Evolutionary conservation across 2,797 vertebrate genomes (phyloP), one percentile per base, ranked within the genome.

Genomic region (Poeciliopsis turneri): DNA sequence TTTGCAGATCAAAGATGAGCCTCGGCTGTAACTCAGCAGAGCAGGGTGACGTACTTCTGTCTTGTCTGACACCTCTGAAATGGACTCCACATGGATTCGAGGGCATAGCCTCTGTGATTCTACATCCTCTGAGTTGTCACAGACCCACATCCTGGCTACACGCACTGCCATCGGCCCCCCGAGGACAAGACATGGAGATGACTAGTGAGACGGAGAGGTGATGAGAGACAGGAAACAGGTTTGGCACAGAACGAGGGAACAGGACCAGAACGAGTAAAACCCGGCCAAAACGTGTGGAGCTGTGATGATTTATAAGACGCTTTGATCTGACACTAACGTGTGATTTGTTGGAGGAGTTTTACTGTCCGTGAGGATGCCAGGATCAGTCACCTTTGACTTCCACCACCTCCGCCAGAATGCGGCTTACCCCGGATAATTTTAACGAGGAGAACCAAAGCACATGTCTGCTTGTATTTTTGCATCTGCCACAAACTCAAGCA

Each of bases 1-100:
- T 77, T 76, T 84, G 89, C 85, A 94, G 94, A 94, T 95, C 95
- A 96, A 95, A 96, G 95, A 94, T 92, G 86, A 89, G 87, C 84
- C 68, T 1, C 1, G 80, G 86, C 88, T 46, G 41, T 95, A 96
- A 94, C 83, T 95, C 92, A 95, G 89, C 79, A 25, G 43, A 82
- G 72, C 77, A 41, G 91, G 74, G 93, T 94, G 94, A 95, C 88
- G 88, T 88, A 90, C 89, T 89, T 87, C 92, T 92, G 89, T 94
- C 92, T 92, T 51, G 88, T 92, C 90, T 89, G 92, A 95, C 95
- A 94, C 95, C 90, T 94, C 89, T 75, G 89, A 87, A 95, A 95
- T 87, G 90, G 91, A 81, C 90, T 94, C 93, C 95, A 95, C 94
- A 94, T 95, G 95, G 88, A 80, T 85, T 46, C 33, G 46, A 85